Evolutionary conservation across 92 coral and sea anemone genomes (phyloP), one percentile per base, ranked within the genome.

Genomic region (Porites lobata): DNA sequence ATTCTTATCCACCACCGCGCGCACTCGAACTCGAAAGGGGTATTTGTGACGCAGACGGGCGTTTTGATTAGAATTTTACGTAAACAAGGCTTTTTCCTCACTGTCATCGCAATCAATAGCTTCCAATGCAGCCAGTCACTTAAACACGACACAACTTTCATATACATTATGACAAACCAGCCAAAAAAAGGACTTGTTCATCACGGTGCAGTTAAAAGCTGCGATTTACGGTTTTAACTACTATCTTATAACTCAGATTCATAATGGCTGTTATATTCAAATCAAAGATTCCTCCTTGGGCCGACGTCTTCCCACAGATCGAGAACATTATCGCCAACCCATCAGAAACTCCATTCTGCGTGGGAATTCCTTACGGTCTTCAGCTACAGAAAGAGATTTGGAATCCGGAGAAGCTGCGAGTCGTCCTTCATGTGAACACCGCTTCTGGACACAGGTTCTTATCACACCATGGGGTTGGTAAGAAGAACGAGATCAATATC

Each of bases 401-500:
- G 96, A 91, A 92, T 47, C 92, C 98, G 8, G 94, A 95, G 32
- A 76, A 18, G 15, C 82, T 95, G 63, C 86, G 96, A 17, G 88
- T 91, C 6, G 94, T 92, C 3, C 32, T 80, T 24, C 96, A 86
- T 18, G 82, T 89, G 8, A 79, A 85, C 65, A 80, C 77, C 9
- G 90, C 90, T 11, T 73, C 96, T 6, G 95, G 92, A 29, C 84
- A 87, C 61, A 91, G 91, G 56, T 98, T 96, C 70, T 78, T 96
- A 7, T 92, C 92, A n/a, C 99, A 98, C 75, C 98, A 96, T 63
- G 99, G 99, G 6, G 98, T 94, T 24, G 98, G 98, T 4, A 84
- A 86, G 78, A 98, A 94, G 61, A 94, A 92, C 80, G 90, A 93
- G 50, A 90, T 98, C 20, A 93, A 96, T 71, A 73, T 96, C 32